Percentiles rank a stretch among this genome's conserved stretches.
Conservation (phyloP, 2,888 invertebrate genomes). For the Cheilosia grossa region DNA sequence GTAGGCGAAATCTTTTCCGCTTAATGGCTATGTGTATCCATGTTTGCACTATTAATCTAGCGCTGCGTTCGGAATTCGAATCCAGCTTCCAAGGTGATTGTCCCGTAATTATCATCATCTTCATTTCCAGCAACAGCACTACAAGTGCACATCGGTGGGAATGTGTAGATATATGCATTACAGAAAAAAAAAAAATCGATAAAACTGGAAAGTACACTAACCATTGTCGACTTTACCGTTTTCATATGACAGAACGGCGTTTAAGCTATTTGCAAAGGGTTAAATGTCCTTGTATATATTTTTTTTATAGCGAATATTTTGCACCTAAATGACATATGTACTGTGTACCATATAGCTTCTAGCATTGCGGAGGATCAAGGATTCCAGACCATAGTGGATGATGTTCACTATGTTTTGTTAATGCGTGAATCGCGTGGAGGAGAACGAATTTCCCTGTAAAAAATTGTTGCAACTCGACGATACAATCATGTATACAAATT, state of each 20-base stretch:
- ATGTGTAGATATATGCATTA: conserved; percentile 15
- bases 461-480: conserved; percentile 30
- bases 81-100: conserved; percentile 54
- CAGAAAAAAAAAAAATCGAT: conserved; percentile 61
- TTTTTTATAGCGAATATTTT: conserved; percentile 55
- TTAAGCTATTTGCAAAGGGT: conserved; percentile 68
- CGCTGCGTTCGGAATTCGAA: conserved; percentile 16
- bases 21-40: background rate
- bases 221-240: conserved; percentile 63
- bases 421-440: conserved; percentile 71
- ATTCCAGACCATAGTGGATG: conserved; percentile 33
- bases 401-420: conserved; percentile 58
- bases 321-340: conserved; percentile 62
- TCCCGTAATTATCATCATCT: conserved; percentile 58
- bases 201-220: conserved; percentile 63
- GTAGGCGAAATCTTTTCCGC: background rate
- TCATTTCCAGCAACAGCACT: conserved; percentile 35
- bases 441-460: conserved; percentile 24
- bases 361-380: conserved; percentile 43
- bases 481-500: conserved; percentile 57
- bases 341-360: background rate
- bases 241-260: conserved; percentile 63
- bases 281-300: conserved; percentile 58
- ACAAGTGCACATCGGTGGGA: conserved; percentile 28
- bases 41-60: conserved; percentile 43